Conservation (phyloP, 2,797 vertebrate species). For the Muraenolepis orangiensis region DNA sequence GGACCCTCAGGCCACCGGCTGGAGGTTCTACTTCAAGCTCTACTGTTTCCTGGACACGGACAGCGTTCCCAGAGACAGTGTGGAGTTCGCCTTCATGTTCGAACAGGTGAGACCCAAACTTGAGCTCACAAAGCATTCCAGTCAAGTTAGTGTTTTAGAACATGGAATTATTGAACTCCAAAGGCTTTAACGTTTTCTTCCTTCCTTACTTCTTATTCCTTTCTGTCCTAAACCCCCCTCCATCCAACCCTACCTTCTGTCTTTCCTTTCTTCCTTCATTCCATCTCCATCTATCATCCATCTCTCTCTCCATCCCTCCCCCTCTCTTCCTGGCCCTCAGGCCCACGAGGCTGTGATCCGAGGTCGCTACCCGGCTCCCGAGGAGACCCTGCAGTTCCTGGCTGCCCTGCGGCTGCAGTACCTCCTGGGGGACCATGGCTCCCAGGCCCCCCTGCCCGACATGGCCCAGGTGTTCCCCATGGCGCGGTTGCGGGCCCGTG, state of each 20-base stretch:
- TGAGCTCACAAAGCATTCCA: not conserved
- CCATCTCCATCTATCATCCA: no score
- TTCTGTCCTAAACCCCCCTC: not conserved
- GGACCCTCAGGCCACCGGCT: constrained; percentile 77
- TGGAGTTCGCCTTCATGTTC: constrained; percentile 99
- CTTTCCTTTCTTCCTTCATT: no score
- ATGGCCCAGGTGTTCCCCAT: constrained; percentile 88
- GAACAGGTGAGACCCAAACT: constrained; percentile 82
- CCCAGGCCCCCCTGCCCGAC: constrained; percentile 71
- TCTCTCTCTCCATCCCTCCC: not conserved
- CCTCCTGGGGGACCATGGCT: constrained; percentile 80
- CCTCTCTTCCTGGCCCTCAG: constrained; percentile 54
- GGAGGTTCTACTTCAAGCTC: constrained; percentile 98
- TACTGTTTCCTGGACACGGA: constrained; percentile 96
- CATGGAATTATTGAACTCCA: not conserved
- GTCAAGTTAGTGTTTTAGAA: not conserved
- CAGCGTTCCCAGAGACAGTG: constrained; percentile 86
- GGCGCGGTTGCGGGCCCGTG: constrained; percentile 82
- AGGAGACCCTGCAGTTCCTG: constrained; percentile 93
- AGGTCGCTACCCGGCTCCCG: constrained; percentile 91
- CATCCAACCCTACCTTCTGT: not conserved
- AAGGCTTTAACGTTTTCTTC: not conserved
- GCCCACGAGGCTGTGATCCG: constrained; percentile 93
- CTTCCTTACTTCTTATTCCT: no score
- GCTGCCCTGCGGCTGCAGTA: constrained; percentile 92